phyloP scores from a whole-genome alignment of 2,113 vertebrate species.

The Cricetomys ansorgei region DNA sequence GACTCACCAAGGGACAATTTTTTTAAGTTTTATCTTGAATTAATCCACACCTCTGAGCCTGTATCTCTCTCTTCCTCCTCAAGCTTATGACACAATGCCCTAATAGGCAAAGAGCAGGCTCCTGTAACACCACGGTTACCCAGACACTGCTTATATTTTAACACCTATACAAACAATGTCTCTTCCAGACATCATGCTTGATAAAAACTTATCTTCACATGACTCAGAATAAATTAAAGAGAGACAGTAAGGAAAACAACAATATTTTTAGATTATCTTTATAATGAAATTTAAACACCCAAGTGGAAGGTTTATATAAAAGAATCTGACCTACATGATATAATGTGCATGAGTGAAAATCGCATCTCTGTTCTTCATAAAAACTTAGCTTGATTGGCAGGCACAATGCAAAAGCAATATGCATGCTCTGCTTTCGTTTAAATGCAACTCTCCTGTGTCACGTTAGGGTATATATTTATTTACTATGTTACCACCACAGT shows the following conservation, averaged over 20 bases:
- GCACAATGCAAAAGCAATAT: constrained; percentile 84
- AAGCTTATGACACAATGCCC: constrained; percentile 46
- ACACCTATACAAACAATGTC: constrained; percentile 81
- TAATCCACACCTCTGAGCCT: constrained; percentile 50
- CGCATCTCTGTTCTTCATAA: constrained; percentile 84
- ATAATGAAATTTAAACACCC: constrained; percentile 87
- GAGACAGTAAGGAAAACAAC: constrained; percentile 81
- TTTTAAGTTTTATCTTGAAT: constrained; percentile 57
- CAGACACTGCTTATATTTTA: constrained; percentile 81
- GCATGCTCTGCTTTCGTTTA: constrained; percentile 84
- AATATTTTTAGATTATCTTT: constrained; percentile 83
- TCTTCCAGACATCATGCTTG: constrained; percentile 82
- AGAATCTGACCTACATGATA: constrained; percentile 85
- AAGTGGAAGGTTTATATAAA: constrained; percentile 87
- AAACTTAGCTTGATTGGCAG: constrained; percentile 85
- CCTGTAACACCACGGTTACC: constrained; percentile 66
- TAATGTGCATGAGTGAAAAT: constrained; percentile 84
- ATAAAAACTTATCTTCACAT: constrained; percentile 83
- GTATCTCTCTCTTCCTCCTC: not conserved
- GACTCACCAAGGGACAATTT: not conserved
- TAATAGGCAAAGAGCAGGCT: not conserved
- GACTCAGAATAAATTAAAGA: constrained; percentile 83
- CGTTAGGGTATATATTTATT: constrained; percentile 74
- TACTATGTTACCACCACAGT: constrained; percentile 81
- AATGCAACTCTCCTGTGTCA: constrained; percentile 78